Percentiles rank a stretch among this genome's conserved stretches.
phyloP scores from a whole-genome alignment of 2,888 invertebrate species.

The Acanthosepion esculentum region DNA sequence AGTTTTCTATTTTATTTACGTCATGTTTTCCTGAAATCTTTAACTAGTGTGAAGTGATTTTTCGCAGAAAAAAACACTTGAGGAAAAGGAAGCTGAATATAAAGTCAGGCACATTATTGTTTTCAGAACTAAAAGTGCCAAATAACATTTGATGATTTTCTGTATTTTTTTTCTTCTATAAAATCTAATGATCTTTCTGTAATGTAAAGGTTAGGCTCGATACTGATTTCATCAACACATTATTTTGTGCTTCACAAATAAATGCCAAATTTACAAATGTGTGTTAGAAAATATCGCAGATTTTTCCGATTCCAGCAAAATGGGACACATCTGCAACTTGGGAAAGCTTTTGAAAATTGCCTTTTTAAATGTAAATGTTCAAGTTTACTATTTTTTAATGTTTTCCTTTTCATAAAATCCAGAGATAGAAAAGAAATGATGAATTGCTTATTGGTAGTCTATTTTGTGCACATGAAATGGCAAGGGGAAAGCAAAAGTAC shows the following conservation, averaged over 20 bases:
- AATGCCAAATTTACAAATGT: neutral
- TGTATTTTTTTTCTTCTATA: neutral
- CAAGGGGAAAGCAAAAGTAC: neutral
- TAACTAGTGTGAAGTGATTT: no score
- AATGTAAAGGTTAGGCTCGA: neutral
- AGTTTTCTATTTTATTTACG: no score
- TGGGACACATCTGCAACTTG: neutral
- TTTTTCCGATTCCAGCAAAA: neutral
- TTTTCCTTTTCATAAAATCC: neutral
- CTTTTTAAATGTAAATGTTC: neutral
- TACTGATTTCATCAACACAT: neutral
- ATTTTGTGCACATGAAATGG: neutral
- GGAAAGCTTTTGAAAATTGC: neutral
- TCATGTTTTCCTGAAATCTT: no score
- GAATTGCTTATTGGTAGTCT: neutral
- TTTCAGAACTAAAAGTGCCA: no score
- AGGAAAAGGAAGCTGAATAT: no score
- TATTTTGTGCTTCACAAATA: neutral
- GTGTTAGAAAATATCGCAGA: neutral
- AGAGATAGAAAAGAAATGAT: neutral
- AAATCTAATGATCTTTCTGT: neutral
- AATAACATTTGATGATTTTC: no score
- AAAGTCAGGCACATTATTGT: no score
- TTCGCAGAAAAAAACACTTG: no score
- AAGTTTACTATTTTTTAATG: neutral